Conservation (phyloP, 1,140 invertebrate species). For the Drosophila parvula region DNA sequence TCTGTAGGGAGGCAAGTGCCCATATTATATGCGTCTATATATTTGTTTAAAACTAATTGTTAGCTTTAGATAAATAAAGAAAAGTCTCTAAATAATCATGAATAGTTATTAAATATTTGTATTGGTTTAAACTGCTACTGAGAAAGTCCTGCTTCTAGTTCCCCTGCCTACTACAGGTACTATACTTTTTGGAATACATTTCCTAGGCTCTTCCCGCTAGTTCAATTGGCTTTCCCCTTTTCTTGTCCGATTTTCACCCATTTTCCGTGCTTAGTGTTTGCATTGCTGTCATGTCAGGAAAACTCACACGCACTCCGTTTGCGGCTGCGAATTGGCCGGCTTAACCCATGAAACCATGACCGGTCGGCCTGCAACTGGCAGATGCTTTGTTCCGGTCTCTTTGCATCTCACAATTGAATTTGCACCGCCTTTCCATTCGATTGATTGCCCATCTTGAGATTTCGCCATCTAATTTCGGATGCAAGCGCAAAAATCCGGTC, state of each 20-base stretch:
- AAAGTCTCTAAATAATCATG: too few species aligned
- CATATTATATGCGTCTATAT: too few species aligned
- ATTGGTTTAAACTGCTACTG: too few species aligned
- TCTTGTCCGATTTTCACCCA: background rate
- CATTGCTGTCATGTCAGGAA: background rate
- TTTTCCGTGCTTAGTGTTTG: background rate
- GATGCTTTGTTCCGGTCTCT: slow-evolving; percentile 14
- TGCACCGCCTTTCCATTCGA: slow-evolving; percentile 21
- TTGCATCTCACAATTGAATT: slow-evolving; percentile 34
- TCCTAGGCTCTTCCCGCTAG: background rate
- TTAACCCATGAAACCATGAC: slow-evolving; percentile 9
- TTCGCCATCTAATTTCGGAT: slow-evolving; percentile 24
- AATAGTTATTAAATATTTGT: too few species aligned
- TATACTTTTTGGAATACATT: too few species aligned
- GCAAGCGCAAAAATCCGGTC: slow-evolving; percentile 1
- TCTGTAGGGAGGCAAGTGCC: too few species aligned
- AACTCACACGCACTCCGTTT: slow-evolving; percentile 2
- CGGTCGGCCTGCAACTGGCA: too few species aligned
- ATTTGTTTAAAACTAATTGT: too few species aligned
- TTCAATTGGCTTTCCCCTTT: background rate
- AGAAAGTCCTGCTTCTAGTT: too few species aligned
- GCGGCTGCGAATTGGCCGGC: slow-evolving; percentile 28
- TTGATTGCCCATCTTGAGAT: slow-evolving; percentile 31
- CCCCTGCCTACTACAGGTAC: too few species aligned
- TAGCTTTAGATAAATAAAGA: too few species aligned